A percentile compares a stretch with the other conserved stretches of the same genome.
Evolutionary conservation across 1,140 invertebrate species (phyloP).

Genomic region (Monomorium pharaonis): DNA sequence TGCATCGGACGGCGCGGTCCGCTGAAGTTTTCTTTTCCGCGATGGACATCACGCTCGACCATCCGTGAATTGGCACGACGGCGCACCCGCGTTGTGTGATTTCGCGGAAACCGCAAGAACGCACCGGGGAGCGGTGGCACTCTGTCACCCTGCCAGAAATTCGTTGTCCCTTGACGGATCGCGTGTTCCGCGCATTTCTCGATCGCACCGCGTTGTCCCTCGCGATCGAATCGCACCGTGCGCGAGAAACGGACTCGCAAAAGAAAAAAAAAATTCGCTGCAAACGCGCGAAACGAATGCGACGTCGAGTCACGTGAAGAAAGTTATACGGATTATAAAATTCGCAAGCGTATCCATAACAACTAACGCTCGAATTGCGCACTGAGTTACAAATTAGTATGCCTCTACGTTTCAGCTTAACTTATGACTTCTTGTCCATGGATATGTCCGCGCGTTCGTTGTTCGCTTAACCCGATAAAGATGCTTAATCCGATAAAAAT

Average conservation of each 20-base stretch:
- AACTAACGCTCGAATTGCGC: background rate
- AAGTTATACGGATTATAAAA: background rate
- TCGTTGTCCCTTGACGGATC: conserved; percentile 5
- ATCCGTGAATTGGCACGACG: conserved; percentile 12
- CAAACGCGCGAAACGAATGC: background rate
- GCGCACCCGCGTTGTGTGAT: conserved; percentile 12
- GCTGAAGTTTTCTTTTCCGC: conserved; percentile 22
- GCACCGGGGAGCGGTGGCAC: background rate
- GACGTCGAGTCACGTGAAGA: background rate
- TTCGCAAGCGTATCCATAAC: background rate
- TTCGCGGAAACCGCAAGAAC: conserved; percentile 20
- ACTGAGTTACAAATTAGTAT: background rate
- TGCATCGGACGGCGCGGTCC: background rate
- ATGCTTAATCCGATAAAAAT: background rate
- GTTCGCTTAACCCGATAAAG: background rate
- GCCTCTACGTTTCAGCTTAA: background rate
- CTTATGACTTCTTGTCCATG: background rate
- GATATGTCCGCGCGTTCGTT: background rate
- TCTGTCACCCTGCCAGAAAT: conserved; percentile 1
- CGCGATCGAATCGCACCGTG: background rate
- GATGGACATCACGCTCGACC: background rate
- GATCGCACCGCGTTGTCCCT: background rate
- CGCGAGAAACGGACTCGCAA: background rate
- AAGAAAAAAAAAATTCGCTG: background rate
- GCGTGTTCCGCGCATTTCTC: background rate